These are phyloP conservation scores for Epirrhoe alternata DNA, from an alignment of 2,888 invertebrate species.

Conservation along the genomic window DNA sequence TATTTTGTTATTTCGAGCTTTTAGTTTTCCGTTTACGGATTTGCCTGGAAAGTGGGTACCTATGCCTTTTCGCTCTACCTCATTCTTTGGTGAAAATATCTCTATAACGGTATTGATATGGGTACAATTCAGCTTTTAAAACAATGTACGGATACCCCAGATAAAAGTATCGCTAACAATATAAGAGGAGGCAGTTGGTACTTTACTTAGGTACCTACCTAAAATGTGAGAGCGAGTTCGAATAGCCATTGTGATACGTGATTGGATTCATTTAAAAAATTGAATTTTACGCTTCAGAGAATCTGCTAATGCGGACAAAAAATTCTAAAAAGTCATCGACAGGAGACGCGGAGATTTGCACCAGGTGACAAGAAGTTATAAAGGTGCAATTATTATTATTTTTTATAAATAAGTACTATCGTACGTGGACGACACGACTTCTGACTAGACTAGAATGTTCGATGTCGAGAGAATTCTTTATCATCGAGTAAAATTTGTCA, in stretches of 20 bases:
- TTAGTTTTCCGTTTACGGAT: too few species aligned
- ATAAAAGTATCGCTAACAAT: conserved; percentile 23
- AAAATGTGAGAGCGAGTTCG: conserved; percentile 46
- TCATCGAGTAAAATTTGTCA: too few species aligned
- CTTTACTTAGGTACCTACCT: conserved; percentile 7
- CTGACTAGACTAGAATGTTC: not conserved
- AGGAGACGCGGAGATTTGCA: conserved; percentile 39
- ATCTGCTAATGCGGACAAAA: conserved; percentile 63
- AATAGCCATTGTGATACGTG: conserved; percentile 57
- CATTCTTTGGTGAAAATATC: conserved; percentile 7
- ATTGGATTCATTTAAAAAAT: conserved; percentile 69
- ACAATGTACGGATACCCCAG: conserved; percentile 32
- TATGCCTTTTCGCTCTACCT: not conserved
- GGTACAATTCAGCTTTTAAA: conserved; percentile 25
- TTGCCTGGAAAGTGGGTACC: not conserved
- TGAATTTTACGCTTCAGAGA: conserved; percentile 74
- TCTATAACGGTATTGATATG: conserved; percentile 6
- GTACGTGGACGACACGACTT: not conserved
- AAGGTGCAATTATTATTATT: conserved; percentile 1
- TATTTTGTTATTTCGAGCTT: too few species aligned
- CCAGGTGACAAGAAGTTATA: conserved; percentile 30
- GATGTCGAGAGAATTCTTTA: too few species aligned
- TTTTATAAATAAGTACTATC: conserved; percentile 1
- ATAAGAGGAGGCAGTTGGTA: conserved; percentile 8
- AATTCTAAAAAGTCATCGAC: conserved; percentile 47